These are phyloP conservation scores for Apus apus DNA, from an alignment of 2,113 vertebrate genomes.

Conservation along the genomic window DNA sequence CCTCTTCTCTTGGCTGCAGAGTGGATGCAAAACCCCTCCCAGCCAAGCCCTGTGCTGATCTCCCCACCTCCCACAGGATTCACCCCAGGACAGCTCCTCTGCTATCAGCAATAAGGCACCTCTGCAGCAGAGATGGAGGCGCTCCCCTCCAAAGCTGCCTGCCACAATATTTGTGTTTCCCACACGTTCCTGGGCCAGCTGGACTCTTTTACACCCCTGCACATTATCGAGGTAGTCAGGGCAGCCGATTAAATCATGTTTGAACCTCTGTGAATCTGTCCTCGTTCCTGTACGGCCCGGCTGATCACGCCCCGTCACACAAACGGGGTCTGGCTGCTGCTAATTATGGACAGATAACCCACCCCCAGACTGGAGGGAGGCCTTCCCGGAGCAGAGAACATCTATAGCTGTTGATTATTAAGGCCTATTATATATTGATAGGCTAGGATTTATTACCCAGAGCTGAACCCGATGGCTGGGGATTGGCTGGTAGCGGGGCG, in stretches of 20 bases:
- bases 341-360: slow-evolving; percentile 73
- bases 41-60: no score
- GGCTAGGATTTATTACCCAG: slow-evolving; percentile 78
- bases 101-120: neutral
- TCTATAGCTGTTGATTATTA: slow-evolving; percentile 74
- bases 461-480: slow-evolving; percentile 61
- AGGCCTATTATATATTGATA: slow-evolving; percentile 79
- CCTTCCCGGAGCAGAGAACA: slow-evolving; percentile 66
- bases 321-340: slow-evolving; percentile 50
- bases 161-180: neutral
- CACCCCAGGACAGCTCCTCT: neutral
- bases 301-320: neutral
- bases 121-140: neutral
- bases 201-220: slow-evolving; percentile 54
- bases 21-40: neutral
- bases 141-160: neutral
- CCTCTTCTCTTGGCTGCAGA: neutral
- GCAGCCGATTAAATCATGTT: slow-evolving; percentile 57
- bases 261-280: slow-evolving; percentile 49
- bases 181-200: slow-evolving; percentile 33
- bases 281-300: neutral
- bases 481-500: slow-evolving; percentile 65
- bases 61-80: fast-evolving
- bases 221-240: neutral
- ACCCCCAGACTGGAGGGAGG: neutral